Percentiles rank a stretch among this genome's conserved stretches.
Evolutionary conservation across 2,113 vertebrate species (phyloP).

Genomic region (Myocastor coypus): DNA sequence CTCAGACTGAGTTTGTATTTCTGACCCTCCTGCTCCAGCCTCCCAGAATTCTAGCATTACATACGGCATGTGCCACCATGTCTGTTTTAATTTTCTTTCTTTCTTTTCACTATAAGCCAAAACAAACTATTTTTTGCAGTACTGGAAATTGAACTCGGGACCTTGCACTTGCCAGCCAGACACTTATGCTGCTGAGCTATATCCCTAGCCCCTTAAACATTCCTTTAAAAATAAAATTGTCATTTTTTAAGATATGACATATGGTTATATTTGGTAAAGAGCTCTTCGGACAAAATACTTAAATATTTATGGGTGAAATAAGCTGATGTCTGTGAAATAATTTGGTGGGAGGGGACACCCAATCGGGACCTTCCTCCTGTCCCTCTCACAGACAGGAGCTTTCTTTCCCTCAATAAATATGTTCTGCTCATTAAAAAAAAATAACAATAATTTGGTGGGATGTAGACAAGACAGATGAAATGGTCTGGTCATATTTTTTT

Average conservation of each 20-base stretch:
- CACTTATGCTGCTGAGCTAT: too few relatives aligned
- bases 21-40: background rate
- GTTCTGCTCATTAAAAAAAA: too few relatives aligned
- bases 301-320: conserved; percentile 3
- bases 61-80: background rate
- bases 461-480: background rate
- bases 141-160: too few relatives aligned
- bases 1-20: background rate
- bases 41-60: background rate
- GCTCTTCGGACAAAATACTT: background rate
- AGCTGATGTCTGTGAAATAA: background rate
- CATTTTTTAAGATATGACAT: background rate
- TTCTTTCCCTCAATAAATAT: too few relatives aligned
- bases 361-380: too few relatives aligned
- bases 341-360: background rate
- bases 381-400: too few relatives aligned
- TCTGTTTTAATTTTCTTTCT: background rate
- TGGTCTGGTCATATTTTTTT: background rate
- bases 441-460: background rate
- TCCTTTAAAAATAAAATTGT: background rate
- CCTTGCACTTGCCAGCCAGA: too few relatives aligned
- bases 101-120: background rate
- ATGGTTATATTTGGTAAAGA: background rate
- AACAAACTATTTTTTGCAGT: background rate
- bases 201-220: too few relatives aligned